These are phyloP conservation scores for Brassicogethes aeneus DNA, from an alignment of 2,888 invertebrate genomes.

Conservation along the genomic window DNA sequence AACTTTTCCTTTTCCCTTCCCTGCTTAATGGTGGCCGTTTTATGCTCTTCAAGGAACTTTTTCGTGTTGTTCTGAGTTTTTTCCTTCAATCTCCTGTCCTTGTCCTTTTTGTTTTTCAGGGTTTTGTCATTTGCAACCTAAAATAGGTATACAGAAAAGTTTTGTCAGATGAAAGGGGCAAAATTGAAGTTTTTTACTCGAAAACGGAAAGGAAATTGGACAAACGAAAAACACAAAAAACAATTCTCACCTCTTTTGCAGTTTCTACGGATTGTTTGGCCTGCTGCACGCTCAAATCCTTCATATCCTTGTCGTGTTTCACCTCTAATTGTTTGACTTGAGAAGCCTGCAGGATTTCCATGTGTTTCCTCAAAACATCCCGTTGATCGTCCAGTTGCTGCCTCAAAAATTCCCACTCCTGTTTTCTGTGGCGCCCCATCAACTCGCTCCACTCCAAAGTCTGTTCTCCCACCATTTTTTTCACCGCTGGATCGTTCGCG, in stretches of 20 bases:
- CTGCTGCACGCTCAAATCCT: constrained; percentile 90
- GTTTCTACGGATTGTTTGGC: constrained; percentile 97
- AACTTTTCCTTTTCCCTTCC: constrained; percentile 87
- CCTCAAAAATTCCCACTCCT: constrained; percentile 75
- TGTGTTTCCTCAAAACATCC: constrained; percentile 58
- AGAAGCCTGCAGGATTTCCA: constrained; percentile 70
- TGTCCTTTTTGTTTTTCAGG: constrained; percentile 92
- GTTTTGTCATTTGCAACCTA: constrained; percentile 81
- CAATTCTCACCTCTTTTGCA: constrained; percentile 68
- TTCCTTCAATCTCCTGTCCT: constrained; percentile 85
- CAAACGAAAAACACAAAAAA: constrained; percentile 1
- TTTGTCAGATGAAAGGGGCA: constrained; percentile 1
- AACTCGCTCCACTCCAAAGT: constrained; percentile 91
- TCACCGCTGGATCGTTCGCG: constrained; percentile 66
- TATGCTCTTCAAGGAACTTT: constrained; percentile 93
- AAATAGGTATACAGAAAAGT: constrained; percentile 10
- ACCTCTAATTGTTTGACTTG: constrained; percentile 86
- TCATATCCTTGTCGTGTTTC: constrained; percentile 89
- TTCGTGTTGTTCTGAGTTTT: constrained; percentile 97
- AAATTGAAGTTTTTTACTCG: neutral
- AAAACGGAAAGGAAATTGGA: too few species aligned
- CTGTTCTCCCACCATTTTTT: constrained; percentile 83
- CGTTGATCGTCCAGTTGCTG: constrained; percentile 79
- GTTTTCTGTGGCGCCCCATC: constrained; percentile 72
- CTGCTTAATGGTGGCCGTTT: constrained; percentile 80